phyloP scores from a whole-genome alignment of 2,113 vertebrate genomes.

The Limnothrissa miodon region DNA sequence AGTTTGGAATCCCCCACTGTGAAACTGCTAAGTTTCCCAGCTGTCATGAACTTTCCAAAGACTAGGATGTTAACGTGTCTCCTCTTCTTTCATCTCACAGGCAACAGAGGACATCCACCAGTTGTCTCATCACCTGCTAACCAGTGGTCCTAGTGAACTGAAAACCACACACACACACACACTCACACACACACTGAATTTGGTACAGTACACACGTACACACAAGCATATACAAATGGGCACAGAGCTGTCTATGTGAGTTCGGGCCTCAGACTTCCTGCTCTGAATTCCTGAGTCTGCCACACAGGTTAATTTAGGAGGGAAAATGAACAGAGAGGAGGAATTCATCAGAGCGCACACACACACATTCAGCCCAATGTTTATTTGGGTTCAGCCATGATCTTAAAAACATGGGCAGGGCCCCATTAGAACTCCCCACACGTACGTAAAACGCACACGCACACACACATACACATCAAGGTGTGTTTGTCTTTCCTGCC shows the following conservation, averaged over 20 bases:
- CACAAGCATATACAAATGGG: conserved; percentile 47
- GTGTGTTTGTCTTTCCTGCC: conserved; percentile 76
- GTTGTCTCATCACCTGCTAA: background rate
- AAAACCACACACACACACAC: conserved; percentile 1
- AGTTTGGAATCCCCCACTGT: too few relatives aligned
- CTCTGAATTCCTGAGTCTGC: conserved; percentile 58
- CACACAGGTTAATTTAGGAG: conserved; percentile 65
- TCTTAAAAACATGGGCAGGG: conserved; percentile 53
- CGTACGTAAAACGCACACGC: conserved; percentile 29
- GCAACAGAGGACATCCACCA: background rate
- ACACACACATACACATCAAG: conserved; percentile 64
- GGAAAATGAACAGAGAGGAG: conserved; percentile 66
- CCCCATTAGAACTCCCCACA: conserved; percentile 33
- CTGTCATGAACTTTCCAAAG: too few relatives aligned
- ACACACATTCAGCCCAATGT: conserved; percentile 76
- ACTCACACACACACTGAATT: conserved; percentile 27
- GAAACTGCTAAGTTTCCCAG: too few relatives aligned
- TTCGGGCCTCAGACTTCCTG: conserved; percentile 44
- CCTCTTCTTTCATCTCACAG: background rate
- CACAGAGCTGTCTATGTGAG: conserved; percentile 69
- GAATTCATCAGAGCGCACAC: conserved; percentile 15
- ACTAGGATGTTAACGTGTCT: background rate
- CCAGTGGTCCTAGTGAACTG: background rate
- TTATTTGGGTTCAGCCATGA: conserved; percentile 71
- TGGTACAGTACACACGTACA: conserved; percentile 31